These are phyloP conservation scores for Balearica regulorum DNA, from an alignment of 2,797 vertebrate genomes.

Conservation along the genomic window DNA sequence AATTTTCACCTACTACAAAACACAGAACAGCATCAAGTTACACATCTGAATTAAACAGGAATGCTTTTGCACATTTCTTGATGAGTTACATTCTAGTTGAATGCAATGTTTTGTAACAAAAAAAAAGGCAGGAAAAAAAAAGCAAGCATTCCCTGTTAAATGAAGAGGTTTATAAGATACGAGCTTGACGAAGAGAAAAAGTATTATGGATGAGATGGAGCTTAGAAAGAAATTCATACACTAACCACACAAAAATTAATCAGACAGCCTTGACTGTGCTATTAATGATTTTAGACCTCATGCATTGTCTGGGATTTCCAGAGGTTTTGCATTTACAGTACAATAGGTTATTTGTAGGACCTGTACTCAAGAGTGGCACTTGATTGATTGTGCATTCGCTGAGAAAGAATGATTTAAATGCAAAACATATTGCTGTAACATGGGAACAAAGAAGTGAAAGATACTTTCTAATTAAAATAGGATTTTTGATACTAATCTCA, in stretches of 20 bases:
- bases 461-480: conserved; percentile 39
- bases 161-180: background rate
- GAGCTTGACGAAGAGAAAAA: background rate
- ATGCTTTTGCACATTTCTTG: background rate
- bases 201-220: background rate
- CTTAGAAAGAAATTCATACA: background rate
- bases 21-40: background rate
- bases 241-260: conserved; percentile 25
- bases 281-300: conserved; percentile 26
- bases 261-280: background rate
- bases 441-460: conserved; percentile 26
- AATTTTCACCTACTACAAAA: background rate
- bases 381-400: conserved; percentile 21
- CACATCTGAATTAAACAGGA: background rate
- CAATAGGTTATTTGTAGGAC: conserved; percentile 18
- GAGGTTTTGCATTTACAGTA: conserved; percentile 23
- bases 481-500: conserved; percentile 30
- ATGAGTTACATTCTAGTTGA: background rate
- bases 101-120: background rate
- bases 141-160: background rate
- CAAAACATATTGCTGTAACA: conserved; percentile 23
- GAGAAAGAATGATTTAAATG: conserved; percentile 29
- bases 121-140: background rate
- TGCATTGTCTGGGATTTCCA: conserved; percentile 10
- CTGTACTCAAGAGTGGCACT: conserved; percentile 17